Percentiles rank a stretch among this genome's conserved stretches.
These are phyloP conservation scores for Greenwoodochromis staneri DNA, from an alignment of 2,113 vertebrate genomes.

Conservation along the genomic window DNA sequence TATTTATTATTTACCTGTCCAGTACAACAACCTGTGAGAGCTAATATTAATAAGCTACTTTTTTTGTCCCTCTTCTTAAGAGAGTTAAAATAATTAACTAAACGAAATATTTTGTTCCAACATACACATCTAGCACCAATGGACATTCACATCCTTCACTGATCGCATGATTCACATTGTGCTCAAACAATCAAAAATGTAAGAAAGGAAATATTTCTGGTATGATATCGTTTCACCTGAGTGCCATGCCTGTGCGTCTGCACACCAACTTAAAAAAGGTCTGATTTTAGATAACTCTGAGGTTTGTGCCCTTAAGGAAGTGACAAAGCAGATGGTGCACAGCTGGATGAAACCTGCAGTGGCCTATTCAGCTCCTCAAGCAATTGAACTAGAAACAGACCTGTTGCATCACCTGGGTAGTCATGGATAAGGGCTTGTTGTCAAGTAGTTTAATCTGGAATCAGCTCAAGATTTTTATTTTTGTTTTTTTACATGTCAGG, in stretches of 20 bases:
- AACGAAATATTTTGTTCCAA: not conserved
- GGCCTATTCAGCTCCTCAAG: not conserved
- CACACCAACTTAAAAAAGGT: not conserved
- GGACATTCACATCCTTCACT: not conserved
- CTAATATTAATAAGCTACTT: not conserved
- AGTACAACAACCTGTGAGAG: not conserved
- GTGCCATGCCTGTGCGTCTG: not conserved
- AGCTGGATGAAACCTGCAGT: slow-evolving; percentile 11
- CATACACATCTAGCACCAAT: not conserved
- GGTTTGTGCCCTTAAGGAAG: slow-evolving; percentile 10
- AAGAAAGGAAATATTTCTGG: not conserved
- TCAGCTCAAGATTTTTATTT: not conserved
- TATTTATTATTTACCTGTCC: not conserved
- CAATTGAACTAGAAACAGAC: slow-evolving; percentile 36
- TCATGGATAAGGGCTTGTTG: not conserved
- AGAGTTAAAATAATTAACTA: not conserved
- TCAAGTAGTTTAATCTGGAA: slow-evolving; percentile 9
- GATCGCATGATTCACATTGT: not conserved
- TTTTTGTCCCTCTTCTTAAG: not conserved
- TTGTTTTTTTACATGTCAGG: not conserved
- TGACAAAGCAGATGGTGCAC: not conserved
- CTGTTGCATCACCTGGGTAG: slow-evolving; percentile 24
- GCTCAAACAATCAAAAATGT: not conserved
- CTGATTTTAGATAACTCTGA: slow-evolving; percentile 5
- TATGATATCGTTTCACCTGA: slow-evolving; percentile 1